Conservation (phyloP, 2,113 vertebrate genomes). For the Australoheros scitulus region DNA sequence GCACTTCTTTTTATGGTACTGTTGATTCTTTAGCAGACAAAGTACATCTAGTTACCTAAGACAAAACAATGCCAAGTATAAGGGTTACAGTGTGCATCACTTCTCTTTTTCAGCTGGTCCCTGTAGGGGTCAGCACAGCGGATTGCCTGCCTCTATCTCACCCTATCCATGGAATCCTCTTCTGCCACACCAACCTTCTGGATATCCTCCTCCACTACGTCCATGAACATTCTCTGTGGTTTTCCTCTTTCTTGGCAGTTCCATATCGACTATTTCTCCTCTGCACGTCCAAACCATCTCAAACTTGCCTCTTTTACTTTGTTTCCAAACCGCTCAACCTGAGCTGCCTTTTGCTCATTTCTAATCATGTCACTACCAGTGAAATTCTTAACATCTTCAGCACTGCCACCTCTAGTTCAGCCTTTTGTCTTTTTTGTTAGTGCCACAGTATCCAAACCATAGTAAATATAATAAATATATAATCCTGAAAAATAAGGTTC, state of each 20-base stretch:
- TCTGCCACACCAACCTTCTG: background rate
- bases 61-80: accelerated
- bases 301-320: background rate
- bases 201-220: background rate
- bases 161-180: background rate
- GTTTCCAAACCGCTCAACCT: background rate
- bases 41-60: background rate
- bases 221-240: background rate
- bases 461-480: too few relatives aligned
- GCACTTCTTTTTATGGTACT: background rate
- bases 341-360: background rate
- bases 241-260: background rate
- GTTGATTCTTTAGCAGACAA: background rate
- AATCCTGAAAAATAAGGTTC: background rate
- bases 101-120: background rate
- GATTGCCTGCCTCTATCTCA: background rate
- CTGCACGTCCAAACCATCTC: background rate
- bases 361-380: background rate
- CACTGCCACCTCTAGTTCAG: background rate
- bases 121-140: background rate
- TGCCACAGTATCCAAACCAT: background rate
- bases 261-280: background rate
- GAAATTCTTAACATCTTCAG: background rate
- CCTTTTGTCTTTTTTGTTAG: background rate
- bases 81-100: background rate